Evolutionary conservation across 2,797 vertebrate genomes (phyloP).

Genomic region (Yasuhikotakia modesta): DNA sequence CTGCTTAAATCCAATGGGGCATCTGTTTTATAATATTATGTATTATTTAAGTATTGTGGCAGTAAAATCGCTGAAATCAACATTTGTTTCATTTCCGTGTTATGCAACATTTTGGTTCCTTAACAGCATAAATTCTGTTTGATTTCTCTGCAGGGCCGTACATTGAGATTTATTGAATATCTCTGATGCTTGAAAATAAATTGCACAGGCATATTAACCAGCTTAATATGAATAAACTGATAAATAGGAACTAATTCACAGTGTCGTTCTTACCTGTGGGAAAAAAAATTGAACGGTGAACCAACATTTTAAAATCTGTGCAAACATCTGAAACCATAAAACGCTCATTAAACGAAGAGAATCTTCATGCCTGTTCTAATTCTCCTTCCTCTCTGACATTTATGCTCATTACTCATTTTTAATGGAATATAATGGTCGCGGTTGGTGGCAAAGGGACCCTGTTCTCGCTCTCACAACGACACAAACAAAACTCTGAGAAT

Average conservation of each 20-base stretch:
- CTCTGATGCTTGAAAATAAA: too few species aligned
- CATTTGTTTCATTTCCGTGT: too few species aligned
- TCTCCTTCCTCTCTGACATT: slow-evolving; percentile 28
- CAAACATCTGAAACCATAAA: slow-evolving; percentile 4
- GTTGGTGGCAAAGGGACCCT: slow-evolving; percentile 43
- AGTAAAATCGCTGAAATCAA: too few species aligned
- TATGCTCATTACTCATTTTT: slow-evolving; percentile 54
- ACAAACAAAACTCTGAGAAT: slow-evolving; percentile 70
- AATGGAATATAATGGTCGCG: slow-evolving; percentile 52
- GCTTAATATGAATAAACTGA: background rate
- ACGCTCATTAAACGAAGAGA: background rate
- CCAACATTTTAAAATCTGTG: slow-evolving; percentile 3
- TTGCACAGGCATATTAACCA: background rate
- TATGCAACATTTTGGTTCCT: too few species aligned
- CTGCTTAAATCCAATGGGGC: too few species aligned
- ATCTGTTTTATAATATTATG: too few species aligned
- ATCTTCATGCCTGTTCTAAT: slow-evolving; percentile 14
- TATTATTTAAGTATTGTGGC: too few species aligned
- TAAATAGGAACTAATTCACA: background rate
- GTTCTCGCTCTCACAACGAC: slow-evolving; percentile 56
- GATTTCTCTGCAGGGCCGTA: too few species aligned
- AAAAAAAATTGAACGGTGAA: background rate
- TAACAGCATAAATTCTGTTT: too few species aligned
- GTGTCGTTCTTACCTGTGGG: background rate
- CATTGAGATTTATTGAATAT: too few species aligned